phyloP scores from a whole-genome alignment of 1,140 invertebrate genomes.

The Araneus ventricosus region DNA sequence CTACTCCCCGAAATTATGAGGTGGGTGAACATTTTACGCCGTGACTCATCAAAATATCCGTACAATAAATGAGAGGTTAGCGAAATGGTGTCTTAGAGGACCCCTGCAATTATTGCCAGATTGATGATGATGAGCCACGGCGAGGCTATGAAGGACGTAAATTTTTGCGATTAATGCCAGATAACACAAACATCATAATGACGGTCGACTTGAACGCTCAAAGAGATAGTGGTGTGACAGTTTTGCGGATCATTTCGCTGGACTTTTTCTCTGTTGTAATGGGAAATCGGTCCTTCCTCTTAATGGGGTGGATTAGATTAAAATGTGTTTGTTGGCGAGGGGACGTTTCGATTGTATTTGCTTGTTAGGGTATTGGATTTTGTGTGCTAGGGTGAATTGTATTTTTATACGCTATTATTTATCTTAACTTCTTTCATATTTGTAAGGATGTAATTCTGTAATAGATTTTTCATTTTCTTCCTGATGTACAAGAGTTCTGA shows the following conservation, averaged over 20 bases:
- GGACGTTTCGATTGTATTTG: too few relatives aligned
- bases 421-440: too few relatives aligned
- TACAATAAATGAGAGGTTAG: conserved; percentile 52
- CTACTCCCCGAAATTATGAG: conserved; percentile 40
- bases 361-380: too few relatives aligned
- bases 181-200: background rate
- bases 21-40: background rate
- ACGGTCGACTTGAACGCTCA: background rate
- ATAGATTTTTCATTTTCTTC: too few relatives aligned
- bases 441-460: too few relatives aligned
- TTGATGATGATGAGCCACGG: conserved; percentile 44
- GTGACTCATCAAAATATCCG: conserved; percentile 41
- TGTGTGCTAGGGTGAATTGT: too few relatives aligned
- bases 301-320: too few relatives aligned
- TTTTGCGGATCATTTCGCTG: background rate
- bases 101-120: conserved; percentile 22
- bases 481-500: too few relatives aligned
- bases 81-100: conserved; percentile 27
- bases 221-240: conserved; percentile 4
- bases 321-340: too few relatives aligned
- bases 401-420: too few relatives aligned
- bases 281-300: background rate
- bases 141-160: background rate
- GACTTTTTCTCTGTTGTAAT: background rate
- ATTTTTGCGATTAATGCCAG: conserved; percentile 19